Evolutionary conservation across 37 sponge, comb jelly and placozoan species (phyloP).

Genomic region (Spongilla lacustris): DNA sequence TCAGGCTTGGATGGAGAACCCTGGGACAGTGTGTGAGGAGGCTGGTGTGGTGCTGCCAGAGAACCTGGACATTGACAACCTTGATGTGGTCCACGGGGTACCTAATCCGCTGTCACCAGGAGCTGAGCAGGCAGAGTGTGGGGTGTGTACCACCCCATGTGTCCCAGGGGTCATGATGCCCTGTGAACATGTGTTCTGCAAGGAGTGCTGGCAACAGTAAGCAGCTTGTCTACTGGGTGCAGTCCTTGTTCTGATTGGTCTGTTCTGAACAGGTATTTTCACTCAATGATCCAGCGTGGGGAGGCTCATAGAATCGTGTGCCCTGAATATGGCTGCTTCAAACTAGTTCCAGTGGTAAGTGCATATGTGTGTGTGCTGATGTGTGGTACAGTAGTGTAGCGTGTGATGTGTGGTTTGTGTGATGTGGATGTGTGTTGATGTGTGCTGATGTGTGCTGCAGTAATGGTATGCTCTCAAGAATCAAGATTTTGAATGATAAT

Average conservation of each 20-base stretch:
- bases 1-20: constrained; percentile 81
- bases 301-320: constrained; percentile 74
- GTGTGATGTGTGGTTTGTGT: too few species aligned
- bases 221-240: background rate
- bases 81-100: background rate
- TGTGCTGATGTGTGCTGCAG: too few species aligned
- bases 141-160: constrained; percentile 31
- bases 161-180: constrained; percentile 22
- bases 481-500: too few species aligned
- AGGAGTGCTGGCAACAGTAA: constrained; percentile 81
- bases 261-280: constrained; percentile 52
- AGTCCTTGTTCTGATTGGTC: background rate
- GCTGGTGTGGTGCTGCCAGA: constrained; percentile 80
- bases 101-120: background rate
- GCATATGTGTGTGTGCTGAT: background rate
- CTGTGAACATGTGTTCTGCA: constrained; percentile 80
- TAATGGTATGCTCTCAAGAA: too few species aligned
- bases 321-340: constrained; percentile 84
- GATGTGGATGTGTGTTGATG: too few species aligned
- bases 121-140: constrained; percentile 54
- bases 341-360: constrained; percentile 84
- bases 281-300: constrained; percentile 65
- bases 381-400: too few species aligned
- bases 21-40: constrained; percentile 62
- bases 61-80: constrained; percentile 11